phyloP scores from a whole-genome alignment of 2,113 vertebrate species.

The Pionites leucogaster region DNA sequence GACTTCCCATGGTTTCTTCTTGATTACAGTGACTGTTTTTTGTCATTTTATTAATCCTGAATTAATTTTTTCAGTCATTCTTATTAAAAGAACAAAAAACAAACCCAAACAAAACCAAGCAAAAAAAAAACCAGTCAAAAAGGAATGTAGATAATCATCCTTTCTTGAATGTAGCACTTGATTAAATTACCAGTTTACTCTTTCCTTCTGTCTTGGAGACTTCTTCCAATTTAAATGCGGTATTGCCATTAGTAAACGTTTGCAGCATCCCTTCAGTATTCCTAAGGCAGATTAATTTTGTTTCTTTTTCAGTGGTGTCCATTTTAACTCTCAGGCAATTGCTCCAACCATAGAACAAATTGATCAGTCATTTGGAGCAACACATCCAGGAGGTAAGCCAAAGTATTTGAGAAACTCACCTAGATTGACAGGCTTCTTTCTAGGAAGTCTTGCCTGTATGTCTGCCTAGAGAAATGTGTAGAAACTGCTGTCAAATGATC shows the following conservation, averaged over 20 bases:
- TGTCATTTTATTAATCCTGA: background rate
- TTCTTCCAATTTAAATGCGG: background rate
- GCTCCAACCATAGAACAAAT: slow-evolving; percentile 99
- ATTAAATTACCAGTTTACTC: background rate
- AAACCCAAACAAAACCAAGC: background rate
- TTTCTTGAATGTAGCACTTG: background rate
- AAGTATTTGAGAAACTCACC: background rate
- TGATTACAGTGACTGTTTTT: background rate
- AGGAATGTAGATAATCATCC: background rate
- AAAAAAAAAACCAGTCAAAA: background rate
- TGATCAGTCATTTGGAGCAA: slow-evolving; percentile 99
- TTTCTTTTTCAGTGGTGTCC: slow-evolving; percentile 88
- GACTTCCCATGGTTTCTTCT: background rate
- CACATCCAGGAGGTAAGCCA: slow-evolving; percentile 94
- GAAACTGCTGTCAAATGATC: background rate
- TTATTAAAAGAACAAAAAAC: background rate
- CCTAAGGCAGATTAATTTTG: background rate
- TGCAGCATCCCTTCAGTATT: background rate
- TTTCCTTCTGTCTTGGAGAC: background rate
- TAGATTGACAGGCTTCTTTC: background rate
- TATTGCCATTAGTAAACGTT: background rate
- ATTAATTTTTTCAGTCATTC: background rate
- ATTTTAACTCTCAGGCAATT: slow-evolving; percentile 99
- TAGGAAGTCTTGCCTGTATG: background rate
- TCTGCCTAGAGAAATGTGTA: background rate